phyloP scores from a whole-genome alignment of 2,113 vertebrate genomes.

The Oryzias woworae region DNA sequence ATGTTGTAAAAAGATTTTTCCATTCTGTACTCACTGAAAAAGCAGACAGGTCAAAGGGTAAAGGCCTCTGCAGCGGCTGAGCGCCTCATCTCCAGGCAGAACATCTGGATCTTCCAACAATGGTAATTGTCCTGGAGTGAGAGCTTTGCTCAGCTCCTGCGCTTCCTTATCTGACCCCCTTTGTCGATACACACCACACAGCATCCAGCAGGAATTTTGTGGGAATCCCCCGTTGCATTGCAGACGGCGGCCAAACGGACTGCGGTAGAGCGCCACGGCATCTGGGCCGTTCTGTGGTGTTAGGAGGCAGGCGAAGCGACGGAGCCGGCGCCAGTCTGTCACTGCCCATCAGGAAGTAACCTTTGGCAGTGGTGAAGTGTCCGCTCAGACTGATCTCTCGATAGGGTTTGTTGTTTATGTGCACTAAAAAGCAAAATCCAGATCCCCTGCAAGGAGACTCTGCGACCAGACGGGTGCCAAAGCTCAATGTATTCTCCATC shows the following conservation, averaged over 20 bases:
- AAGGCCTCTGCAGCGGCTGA: constrained; percentile 80
- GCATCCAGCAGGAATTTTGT: constrained; percentile 78
- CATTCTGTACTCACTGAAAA: constrained; percentile 73
- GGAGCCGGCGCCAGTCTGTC: constrained; percentile 71
- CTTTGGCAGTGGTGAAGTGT: constrained; percentile 74
- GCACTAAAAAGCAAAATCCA: constrained; percentile 85
- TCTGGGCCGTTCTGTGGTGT: constrained; percentile 82
- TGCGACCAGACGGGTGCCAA: constrained; percentile 75
- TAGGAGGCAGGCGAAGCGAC: constrained; percentile 73
- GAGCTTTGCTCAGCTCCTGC: constrained; percentile 65
- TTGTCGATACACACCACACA: constrained; percentile 76
- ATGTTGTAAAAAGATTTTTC: too few species aligned
- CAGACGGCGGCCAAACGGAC: constrained; percentile 63
- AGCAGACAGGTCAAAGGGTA: constrained; percentile 68
- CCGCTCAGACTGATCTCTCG: constrained; percentile 77
- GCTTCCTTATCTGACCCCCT: constrained; percentile 56
- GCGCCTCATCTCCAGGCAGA: constrained; percentile 73
- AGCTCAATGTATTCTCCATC: constrained; percentile 82
- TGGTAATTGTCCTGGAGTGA: constrained; percentile 81
- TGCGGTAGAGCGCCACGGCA: constrained; percentile 81
- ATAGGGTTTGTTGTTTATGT: constrained; percentile 75
- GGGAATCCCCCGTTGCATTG: constrained; percentile 51
- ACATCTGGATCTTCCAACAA: constrained; percentile 76
- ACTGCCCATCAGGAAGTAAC: constrained; percentile 84
- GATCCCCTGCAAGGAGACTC: constrained; percentile 71